phyloP scores from a whole-genome alignment of 2,888 invertebrate species.

The Drosophila fulvimacula region DNA sequence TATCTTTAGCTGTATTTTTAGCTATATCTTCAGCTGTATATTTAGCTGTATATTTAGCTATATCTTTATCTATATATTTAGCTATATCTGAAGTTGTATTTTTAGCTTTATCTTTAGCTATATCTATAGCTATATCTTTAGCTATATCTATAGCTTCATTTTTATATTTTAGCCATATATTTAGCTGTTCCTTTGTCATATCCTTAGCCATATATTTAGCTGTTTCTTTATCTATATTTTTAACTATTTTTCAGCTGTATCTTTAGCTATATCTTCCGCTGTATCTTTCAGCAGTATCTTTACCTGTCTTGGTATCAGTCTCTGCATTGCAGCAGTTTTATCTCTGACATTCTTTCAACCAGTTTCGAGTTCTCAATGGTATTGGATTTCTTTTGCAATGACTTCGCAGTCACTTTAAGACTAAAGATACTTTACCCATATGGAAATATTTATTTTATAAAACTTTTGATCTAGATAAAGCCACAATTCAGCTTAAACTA shows the following conservation, averaged over 20 bases:
- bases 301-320: neutral
- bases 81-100: neutral
- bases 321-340: neutral
- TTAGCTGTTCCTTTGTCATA: neutral
- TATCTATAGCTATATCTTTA: neutral
- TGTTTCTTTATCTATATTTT: slow-evolving; percentile 2
- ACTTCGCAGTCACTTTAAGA: neutral
- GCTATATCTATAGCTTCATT: slow-evolving; percentile 5
- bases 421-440: neutral
- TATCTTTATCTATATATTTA: neutral
- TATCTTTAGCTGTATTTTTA: slow-evolving; percentile 10
- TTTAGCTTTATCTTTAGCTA: neutral
- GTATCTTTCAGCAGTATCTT: neutral
- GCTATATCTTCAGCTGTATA: neutral
- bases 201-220: slow-evolving; percentile 6
- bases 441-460: neutral
- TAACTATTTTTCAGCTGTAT: slow-evolving; percentile 1
- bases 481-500: neutral
- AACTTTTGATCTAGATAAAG: neutral
- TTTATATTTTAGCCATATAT: slow-evolving; percentile 4
- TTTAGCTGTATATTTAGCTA: slow-evolving; percentile 1
- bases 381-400: slow-evolving; percentile 14
- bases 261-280: slow-evolving; percentile 1
- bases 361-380: slow-evolving; percentile 3
- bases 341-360: slow-evolving; percentile 1